These are phyloP conservation scores for Cynodonichthys magdalenae DNA, from an alignment of 2,797 vertebrate species.

Conservation along the genomic window DNA sequence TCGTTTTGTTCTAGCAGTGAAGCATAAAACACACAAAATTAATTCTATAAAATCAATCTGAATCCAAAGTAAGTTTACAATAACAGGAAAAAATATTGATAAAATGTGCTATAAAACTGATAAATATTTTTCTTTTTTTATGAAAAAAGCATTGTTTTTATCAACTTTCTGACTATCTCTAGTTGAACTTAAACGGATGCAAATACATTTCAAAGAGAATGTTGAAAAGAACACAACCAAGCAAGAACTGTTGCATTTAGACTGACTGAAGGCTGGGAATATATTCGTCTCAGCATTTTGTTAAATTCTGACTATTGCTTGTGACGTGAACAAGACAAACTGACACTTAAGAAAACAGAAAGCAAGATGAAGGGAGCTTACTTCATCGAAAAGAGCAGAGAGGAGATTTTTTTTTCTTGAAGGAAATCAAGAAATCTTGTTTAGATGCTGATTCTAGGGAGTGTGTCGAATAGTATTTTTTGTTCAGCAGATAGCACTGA, in stretches of 20 bases:
- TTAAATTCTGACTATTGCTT: background rate
- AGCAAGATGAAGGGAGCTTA: conserved; percentile 10
- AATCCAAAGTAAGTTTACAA: too few relatives aligned
- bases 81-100: too few relatives aligned
- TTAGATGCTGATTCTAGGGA: background rate
- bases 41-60: too few relatives aligned
- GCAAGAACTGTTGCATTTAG: background rate
- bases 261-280: background rate
- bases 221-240: background rate
- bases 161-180: background rate
- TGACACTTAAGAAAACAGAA: background rate
- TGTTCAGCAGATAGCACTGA: background rate
- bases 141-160: too few relatives aligned
- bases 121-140: too few relatives aligned
- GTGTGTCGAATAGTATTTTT: background rate
- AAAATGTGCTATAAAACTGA: too few relatives aligned
- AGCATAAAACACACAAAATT: too few relatives aligned
- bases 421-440: conserved; percentile 1
- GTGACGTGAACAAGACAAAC: background rate
- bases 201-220: background rate
- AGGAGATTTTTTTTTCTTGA: conserved; percentile 1
- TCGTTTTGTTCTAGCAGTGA: too few relatives aligned
- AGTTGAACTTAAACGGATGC: background rate
- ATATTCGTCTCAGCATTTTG: too few relatives aligned
- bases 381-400: background rate